Percentiles rank a stretch among this genome's conserved stretches.
phyloP scores from a whole-genome alignment of 2,888 invertebrate genomes.

The Eurois occulta region DNA sequence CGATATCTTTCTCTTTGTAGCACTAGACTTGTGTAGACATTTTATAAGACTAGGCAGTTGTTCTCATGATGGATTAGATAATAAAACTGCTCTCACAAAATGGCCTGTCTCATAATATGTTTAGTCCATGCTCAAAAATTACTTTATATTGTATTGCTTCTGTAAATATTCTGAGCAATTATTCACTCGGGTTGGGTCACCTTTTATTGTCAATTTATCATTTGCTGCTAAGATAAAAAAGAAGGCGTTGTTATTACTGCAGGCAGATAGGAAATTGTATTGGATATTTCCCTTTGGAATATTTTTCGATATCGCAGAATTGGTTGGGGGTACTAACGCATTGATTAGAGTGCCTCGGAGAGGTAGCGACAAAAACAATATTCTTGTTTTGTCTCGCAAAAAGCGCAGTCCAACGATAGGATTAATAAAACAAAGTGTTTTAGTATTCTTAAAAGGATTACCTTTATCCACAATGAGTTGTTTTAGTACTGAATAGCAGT shows the following conservation, averaged over 20 bases:
- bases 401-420: too few relatives aligned
- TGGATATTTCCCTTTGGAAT: slow-evolving; percentile 13
- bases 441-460: not conserved
- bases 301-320: slow-evolving; percentile 26
- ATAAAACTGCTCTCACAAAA: slow-evolving; percentile 30
- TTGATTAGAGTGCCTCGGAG: slow-evolving; percentile 14
- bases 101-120: slow-evolving; percentile 23
- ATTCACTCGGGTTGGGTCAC: not conserved
- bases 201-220: not conserved
- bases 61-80: slow-evolving; percentile 46
- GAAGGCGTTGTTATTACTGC: slow-evolving; percentile 5
- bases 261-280: slow-evolving; percentile 22
- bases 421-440: not conserved
- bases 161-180: not conserved
- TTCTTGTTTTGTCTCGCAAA: not conserved
- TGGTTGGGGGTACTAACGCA: not conserved
- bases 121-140: slow-evolving; percentile 16
- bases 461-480: slow-evolving; percentile 4
- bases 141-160: not conserved
- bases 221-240: slow-evolving; percentile 1
- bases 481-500: not conserved
- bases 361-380: slow-evolving; percentile 4
- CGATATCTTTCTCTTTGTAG: slow-evolving; percentile 1
- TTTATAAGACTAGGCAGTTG: slow-evolving; percentile 34
- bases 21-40: slow-evolving; percentile 1